Evolutionary conservation across 2,113 vertebrate genomes (phyloP), one percentile per base, ranked within the genome.

Genomic region (Nansenia antarctica): DNA sequence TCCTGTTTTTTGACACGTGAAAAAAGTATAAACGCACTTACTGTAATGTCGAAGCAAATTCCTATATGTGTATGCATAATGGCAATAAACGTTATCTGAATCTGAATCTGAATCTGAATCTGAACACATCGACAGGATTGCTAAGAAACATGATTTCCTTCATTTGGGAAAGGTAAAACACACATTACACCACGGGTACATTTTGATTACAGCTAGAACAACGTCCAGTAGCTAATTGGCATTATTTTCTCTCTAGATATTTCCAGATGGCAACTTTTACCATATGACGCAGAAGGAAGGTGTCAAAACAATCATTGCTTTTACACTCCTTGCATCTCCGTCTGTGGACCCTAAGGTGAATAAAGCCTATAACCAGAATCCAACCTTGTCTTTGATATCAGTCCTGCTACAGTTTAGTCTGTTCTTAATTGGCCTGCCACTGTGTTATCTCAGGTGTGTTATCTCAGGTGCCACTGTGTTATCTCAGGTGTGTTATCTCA

Each of bases 401-500:
- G 39, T 62, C 6, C 35, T 5, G 14, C 27, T 20, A 37, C n/a
- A n/a, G n/a, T n/a, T 61, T 20, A 2, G 18, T 42, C 32, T 62
- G 7, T 35, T 22, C 22, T 11, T 42, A 18, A 42, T 42, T 11
- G 18, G 39, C n/a, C n/a, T 42, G 15, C 18, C 3, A 42, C 18
- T 15, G 18, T 42, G 39, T n/a, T n/a, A n/a, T 29, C 5, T 12
- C 18, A 95, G 93, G 86, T 94, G 0, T 82, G 76, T 57, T 94
- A n/a, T n/a, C n/a, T n/a, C n/a, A n/a, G n/a, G n/a, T n/a, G 92
- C n/a, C n/a, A n/a, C n/a, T n/a, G n/a, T n/a, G n/a, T n/a, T n/a
- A n/a, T 29, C 5, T 12, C 18, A 95, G 93, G 86, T 94, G 0
- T 82, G 76, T 57, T 94, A n/a, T n/a, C n/a, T n/a, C n/a, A n/a